Evolutionary conservation across 2,888 invertebrate genomes (phyloP).

Genomic region (Melikaiella ostensackeni): DNA sequence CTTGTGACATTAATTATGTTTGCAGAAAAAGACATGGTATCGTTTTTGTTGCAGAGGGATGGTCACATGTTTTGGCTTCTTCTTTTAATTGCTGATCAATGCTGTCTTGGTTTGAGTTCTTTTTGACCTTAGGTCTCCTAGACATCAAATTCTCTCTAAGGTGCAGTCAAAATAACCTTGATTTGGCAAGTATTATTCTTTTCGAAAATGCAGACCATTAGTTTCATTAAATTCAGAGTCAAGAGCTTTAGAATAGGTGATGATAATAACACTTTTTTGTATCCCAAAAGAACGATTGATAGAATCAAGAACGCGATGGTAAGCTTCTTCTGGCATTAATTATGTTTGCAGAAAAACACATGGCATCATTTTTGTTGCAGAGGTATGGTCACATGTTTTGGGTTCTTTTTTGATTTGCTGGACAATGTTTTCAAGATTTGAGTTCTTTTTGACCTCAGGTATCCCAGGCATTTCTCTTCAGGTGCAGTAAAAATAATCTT

Average conservation of each 20-base stretch:
- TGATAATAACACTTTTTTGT: too few species aligned
- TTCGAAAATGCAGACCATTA: background rate
- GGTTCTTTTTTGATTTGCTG: background rate
- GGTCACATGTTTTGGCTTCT: too few species aligned
- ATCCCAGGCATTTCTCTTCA: background rate
- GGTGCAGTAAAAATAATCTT: background rate
- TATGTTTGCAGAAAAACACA: background rate
- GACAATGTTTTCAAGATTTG: background rate
- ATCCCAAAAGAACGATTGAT: slow-evolving; percentile 55
- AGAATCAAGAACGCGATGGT: slow-evolving; percentile 76
- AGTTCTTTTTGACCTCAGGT: background rate
- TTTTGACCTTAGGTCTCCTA: background rate
- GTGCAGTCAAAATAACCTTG: background rate
- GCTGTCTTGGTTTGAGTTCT: background rate
- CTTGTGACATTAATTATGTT: background rate
- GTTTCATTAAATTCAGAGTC: background rate
- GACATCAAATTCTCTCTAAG: background rate
- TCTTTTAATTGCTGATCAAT: background rate
- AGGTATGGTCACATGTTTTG: too few species aligned
- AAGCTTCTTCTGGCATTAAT: slow-evolving; percentile 57
- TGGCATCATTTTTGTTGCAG: background rate
- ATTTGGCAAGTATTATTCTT: background rate
- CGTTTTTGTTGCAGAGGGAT: background rate
- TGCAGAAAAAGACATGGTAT: background rate
- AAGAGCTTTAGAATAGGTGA: too few species aligned